Percentiles rank a stretch among this genome's conserved stretches.
phyloP scores from a whole-genome alignment of 2,888 invertebrate genomes.

The Chydorus sphaericus region DNA sequence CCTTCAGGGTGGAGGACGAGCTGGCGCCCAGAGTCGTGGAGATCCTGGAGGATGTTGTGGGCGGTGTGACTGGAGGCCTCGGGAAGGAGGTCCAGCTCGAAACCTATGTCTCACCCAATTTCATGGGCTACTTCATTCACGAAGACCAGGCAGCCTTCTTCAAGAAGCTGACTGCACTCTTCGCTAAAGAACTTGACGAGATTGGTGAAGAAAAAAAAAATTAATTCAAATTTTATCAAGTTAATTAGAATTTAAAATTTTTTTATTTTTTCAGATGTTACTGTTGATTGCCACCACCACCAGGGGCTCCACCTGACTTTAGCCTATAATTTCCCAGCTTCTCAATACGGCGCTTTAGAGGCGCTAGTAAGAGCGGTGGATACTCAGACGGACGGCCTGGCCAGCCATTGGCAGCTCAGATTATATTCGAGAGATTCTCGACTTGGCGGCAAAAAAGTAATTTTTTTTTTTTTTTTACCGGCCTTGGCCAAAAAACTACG shows the following conservation, averaged over 20 bases:
- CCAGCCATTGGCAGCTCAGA: constrained; percentile 66
- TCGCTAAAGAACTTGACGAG: constrained; percentile 61
- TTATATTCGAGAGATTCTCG: constrained; percentile 72
- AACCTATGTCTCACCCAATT: constrained; percentile 70
- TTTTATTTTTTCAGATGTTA: constrained; percentile 43
- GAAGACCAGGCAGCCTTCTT: constrained; percentile 67
- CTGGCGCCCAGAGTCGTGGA: not conserved
- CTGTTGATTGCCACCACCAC: constrained; percentile 62
- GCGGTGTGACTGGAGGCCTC: constrained; percentile 42
- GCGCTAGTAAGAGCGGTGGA: constrained; percentile 45
- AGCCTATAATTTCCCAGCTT: constrained; percentile 69
- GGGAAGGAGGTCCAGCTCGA: constrained; percentile 39
- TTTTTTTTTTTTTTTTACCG: not conserved
- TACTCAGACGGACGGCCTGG: constrained; percentile 45
- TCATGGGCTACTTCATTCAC: constrained; percentile 78
- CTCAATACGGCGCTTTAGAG: constrained; percentile 54
- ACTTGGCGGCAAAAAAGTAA: constrained; percentile 51
- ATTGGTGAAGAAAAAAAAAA: constrained; percentile 42
- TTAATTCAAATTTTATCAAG: not conserved
- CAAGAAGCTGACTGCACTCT: constrained; percentile 59
- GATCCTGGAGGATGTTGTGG: constrained; percentile 38
- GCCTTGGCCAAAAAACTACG: too few relatives aligned
- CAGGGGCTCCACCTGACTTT: constrained; percentile 76
- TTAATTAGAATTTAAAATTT: not conserved
- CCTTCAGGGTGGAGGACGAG: constrained; percentile 54